These are phyloP conservation scores for Glyptemys insculpta DNA, from an alignment of 2,797 vertebrate genomes.

Conservation along the genomic window DNA sequence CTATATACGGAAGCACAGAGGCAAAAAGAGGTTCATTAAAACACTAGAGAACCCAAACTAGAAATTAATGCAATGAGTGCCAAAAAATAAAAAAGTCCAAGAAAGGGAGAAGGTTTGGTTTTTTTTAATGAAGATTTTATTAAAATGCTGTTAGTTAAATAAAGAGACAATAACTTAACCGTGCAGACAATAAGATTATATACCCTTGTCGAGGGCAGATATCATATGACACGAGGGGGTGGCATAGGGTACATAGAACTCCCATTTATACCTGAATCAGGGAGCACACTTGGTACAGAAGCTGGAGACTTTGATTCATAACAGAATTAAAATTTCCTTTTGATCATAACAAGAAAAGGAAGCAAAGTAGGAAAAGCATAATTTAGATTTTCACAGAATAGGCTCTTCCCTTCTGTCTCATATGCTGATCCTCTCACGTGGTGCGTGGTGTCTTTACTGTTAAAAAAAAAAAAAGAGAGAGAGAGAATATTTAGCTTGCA, in stretches of 20 bases:
- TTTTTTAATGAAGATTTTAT: conserved; percentile 55
- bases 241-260: neutral
- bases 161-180: conserved; percentile 73
- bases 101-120: neutral
- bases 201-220: neutral
- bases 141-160: conserved; percentile 65
- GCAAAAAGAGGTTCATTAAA: neutral
- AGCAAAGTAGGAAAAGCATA: conserved; percentile 36
- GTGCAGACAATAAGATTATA: neutral
- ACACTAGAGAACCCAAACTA: neutral
- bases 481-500: conserved; percentile 13
- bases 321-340: conserved; percentile 49
- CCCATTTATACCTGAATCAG: conserved; percentile 39
- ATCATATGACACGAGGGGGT: neutral
- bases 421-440: neutral
- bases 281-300: conserved; percentile 31
- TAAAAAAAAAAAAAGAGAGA: conserved; percentile 19
- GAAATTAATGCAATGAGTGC: neutral
- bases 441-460: conserved; percentile 47
- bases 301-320: conserved; percentile 48
- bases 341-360: conserved; percentile 52
- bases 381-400: conserved; percentile 62
- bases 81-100: neutral
- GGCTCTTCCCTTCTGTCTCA: conserved; percentile 32
- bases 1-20: neutral